Evolutionary conservation across 2,888 invertebrate species (phyloP), one percentile per base, ranked within the genome.

Genomic region (Stratiomys singularior): DNA sequence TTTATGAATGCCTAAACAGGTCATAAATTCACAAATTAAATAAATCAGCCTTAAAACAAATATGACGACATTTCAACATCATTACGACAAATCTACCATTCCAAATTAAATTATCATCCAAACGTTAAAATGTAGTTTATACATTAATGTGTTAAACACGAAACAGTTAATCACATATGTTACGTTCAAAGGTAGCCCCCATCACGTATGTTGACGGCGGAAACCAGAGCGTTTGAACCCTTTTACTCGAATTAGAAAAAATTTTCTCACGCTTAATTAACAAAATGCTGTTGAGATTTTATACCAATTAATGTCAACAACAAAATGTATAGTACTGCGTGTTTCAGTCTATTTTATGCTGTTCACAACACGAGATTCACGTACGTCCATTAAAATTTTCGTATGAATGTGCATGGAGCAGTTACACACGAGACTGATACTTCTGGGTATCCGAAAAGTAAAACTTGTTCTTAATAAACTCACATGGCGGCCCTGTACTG

Each of bases 211-310:
- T 37, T 9, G 5, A 37, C 37, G 9, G 9, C 3, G 9, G 15
- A 23, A 60, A 60, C 58, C 13, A 25, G 23, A 18, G 23, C 58
- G 23, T 60, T 23, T 21, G 25, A 21, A 60, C 52, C 52, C 52
- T 52, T n/a, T 52, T n/a, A 18, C 18, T 52, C 3, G 3, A 9
- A 4, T 37, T n/a, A 69, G 28, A 74, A 74, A 30, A 60, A 23
- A 52, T 74, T 78, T 77, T 77, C 77, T 71, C 69, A 77, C 71
- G 71, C 69, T 77, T 77, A 77, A 78, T 78, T 66, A 78, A 66
- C 74, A 78, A 78, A 78, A 66, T 71, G 56, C 56, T 58, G 74
- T 44, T 66, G 66, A 78, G 74, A 74, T 63, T 66, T 78, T 66
- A 44, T 76, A 77, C 67, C 60, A 78, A 78, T 78, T 69, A 78